These are phyloP conservation scores for Podarcis lilfordi DNA, from an alignment of 2,797 vertebrate species.

Conservation along the genomic window DNA sequence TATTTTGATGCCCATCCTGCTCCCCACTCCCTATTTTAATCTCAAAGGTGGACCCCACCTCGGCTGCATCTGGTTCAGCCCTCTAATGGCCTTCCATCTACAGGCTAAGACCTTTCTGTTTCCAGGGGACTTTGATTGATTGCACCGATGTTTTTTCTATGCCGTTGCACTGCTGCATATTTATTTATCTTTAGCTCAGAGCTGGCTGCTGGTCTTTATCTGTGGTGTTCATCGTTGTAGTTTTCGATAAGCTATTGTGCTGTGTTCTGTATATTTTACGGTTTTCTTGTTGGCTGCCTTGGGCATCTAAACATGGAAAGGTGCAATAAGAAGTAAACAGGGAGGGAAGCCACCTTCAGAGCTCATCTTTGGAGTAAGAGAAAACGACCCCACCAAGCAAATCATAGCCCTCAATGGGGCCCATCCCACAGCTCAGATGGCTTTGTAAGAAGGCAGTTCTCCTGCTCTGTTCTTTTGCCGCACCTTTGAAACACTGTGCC, in stretches of 20 bases:
- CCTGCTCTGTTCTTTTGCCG: neutral
- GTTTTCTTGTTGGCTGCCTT: neutral
- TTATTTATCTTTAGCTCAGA: too few relatives aligned
- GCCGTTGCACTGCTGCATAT: too few relatives aligned
- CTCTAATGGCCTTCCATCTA: neutral
- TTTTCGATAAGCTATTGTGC: neutral
- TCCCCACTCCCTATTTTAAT: too few relatives aligned
- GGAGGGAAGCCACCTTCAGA: too few relatives aligned
- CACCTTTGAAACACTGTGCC: slow-evolving; percentile 14
- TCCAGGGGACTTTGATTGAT: neutral
- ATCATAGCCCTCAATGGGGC: neutral
- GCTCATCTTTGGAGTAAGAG: neutral
- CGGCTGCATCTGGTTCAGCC: neutral
- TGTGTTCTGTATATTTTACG: neutral
- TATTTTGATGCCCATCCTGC: too few relatives aligned
- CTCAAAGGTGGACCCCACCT: neutral
- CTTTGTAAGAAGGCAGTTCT: neutral
- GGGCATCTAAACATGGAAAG: neutral
- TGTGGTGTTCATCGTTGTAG: neutral
- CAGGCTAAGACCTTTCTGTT: neutral
- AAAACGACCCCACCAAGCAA: neutral
- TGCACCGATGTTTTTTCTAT: neutral
- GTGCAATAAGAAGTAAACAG: neutral
- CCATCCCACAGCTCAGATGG: slow-evolving; percentile 1
- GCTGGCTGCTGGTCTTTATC: neutral